Conservation (phyloP, 2,113 vertebrate genomes). For the Cettia cetti region DNA sequence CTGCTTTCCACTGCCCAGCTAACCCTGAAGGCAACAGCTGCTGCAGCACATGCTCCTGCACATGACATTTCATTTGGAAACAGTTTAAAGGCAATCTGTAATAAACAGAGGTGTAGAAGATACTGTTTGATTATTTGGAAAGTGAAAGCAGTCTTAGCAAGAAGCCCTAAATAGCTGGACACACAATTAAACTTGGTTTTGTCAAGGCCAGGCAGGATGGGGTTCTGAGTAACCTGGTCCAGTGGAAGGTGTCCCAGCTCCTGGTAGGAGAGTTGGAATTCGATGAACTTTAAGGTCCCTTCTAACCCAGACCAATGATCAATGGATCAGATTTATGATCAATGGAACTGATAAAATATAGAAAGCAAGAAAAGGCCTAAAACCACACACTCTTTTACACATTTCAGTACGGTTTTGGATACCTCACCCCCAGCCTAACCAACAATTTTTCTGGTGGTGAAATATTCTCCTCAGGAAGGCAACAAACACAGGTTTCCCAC, state of each 20-base stretch:
- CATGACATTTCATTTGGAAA: rapidly evolving
- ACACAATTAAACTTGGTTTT: neutral
- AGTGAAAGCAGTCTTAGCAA: neutral
- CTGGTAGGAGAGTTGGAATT: neutral
- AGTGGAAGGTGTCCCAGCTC: neutral
- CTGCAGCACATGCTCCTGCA: rapidly evolving
- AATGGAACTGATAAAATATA: rapidly evolving
- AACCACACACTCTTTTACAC: neutral
- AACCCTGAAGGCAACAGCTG: rapidly evolving
- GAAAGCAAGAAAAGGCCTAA: neutral
- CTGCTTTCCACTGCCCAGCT: neutral
- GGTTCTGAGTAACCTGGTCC: neutral
- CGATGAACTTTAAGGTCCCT: neutral
- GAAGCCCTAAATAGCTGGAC: neutral
- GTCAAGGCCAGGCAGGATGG: neutral
- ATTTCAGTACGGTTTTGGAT: rapidly evolving
- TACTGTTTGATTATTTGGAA: rapidly evolving
- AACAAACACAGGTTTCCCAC: neutral
- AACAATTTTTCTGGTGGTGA: neutral
- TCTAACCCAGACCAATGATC: neutral
- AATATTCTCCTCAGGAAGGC: neutral
- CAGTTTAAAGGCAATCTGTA: rapidly evolving
- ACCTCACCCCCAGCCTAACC: neutral
- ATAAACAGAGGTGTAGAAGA: neutral
- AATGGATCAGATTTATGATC: no score